Evolutionary conservation across 2,113 vertebrate genomes (phyloP).

Genomic region (Polypterus senegalus): DNA sequence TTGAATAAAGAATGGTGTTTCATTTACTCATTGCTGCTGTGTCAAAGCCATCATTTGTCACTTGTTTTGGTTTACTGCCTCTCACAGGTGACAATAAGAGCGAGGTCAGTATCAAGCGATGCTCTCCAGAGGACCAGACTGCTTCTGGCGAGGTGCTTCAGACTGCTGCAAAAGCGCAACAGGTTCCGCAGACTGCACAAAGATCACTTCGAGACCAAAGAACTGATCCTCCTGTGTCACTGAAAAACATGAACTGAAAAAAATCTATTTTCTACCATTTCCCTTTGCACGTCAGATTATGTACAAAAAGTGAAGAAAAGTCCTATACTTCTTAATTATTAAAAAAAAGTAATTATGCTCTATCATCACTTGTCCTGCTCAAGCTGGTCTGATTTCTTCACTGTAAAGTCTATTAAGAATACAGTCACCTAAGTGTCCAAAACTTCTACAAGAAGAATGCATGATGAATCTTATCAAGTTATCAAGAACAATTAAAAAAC

Average conservation of each 20-base stretch:
- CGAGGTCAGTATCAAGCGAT: conserved; percentile 14
- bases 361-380: no score
- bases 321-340: conserved; percentile 51
- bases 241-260: conserved; percentile 33
- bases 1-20: neutral
- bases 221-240: conserved; percentile 41
- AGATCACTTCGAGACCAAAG: conserved; percentile 47
- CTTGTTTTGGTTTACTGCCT: neutral
- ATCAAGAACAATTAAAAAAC: neutral
- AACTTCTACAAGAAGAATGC: neutral
- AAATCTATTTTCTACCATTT: conserved; percentile 51
- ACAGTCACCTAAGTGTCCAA: neutral
- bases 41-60: neutral
- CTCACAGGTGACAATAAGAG: conserved; percentile 18
- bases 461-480: neutral
- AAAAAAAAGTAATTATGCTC: conserved; percentile 13
- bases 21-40: neutral
- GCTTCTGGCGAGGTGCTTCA: conserved; percentile 22
- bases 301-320: conserved; percentile 40
- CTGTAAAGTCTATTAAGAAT: neutral
- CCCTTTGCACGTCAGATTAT: conserved; percentile 54
- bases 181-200: conserved; percentile 36
- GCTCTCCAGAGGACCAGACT: conserved; percentile 21
- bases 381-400: neutral
- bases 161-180: conserved; percentile 1